These are phyloP conservation scores for Betta splendens DNA, from an alignment of 2,797 vertebrate genomes.

Conservation along the genomic window DNA sequence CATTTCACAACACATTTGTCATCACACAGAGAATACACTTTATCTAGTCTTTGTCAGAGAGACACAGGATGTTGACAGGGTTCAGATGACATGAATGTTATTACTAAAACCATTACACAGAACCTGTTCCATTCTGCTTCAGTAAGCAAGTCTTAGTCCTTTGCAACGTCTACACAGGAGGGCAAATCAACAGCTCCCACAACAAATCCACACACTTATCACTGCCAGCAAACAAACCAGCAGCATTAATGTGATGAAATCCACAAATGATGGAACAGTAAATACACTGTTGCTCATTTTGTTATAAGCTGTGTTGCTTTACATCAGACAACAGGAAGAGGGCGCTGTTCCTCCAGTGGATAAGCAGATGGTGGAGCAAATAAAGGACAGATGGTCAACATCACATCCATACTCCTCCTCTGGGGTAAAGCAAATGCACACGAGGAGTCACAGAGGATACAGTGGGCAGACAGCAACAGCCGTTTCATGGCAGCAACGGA, in stretches of 20 bases:
- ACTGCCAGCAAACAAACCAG: background rate
- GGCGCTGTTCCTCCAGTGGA: slow-evolving; percentile 33
- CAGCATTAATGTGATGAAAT: background rate
- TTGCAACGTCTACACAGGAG: background rate
- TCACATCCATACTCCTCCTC: slow-evolving; percentile 55
- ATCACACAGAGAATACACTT: too few species aligned
- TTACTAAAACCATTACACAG: too few species aligned
- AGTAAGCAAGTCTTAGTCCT: too few species aligned
- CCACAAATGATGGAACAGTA: too few species aligned
- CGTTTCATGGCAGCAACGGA: slow-evolving; percentile 17
- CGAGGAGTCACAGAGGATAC: slow-evolving; percentile 14
- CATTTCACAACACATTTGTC: too few species aligned
- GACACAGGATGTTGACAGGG: background rate
- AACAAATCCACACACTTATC: background rate
- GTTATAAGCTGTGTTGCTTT: slow-evolving; percentile 1
- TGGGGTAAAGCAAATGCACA: slow-evolving; percentile 27
- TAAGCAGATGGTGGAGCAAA: slow-evolving; percentile 43
- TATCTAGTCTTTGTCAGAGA: background rate
- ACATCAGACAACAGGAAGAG: slow-evolving; percentile 13
- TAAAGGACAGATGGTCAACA: slow-evolving; percentile 56
- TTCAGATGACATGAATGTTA: too few species aligned
- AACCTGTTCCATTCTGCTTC: too few species aligned
- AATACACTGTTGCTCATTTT: too few species aligned
- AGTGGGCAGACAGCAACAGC: slow-evolving; percentile 22
- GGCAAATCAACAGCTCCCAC: background rate